Evolutionary conservation across 2,113 vertebrate species (phyloP).

Genomic region (Boulengeromyrus knoepffleri): DNA sequence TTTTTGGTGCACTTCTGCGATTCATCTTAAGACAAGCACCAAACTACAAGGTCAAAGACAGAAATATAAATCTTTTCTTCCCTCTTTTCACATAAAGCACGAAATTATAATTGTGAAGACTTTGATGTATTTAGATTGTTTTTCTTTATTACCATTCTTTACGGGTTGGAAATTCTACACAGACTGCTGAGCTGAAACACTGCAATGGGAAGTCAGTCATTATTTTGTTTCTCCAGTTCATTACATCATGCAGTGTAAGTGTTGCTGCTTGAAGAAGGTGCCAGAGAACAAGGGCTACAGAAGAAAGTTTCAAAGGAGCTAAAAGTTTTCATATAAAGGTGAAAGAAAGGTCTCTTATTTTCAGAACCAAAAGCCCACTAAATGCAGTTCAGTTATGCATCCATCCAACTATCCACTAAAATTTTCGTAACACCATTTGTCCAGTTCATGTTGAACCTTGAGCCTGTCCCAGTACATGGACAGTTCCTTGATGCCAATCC

Average conservation of each 20-base stretch:
- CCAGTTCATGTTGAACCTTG: not conserved
- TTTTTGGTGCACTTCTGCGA: not conserved
- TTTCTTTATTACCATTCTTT: not conserved
- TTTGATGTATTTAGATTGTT: not conserved
- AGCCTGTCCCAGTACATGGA: not conserved
- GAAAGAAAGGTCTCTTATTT: not conserved
- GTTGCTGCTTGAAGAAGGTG: not conserved
- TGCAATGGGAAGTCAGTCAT: not conserved
- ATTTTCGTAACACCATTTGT: not conserved
- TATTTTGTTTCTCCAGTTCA: not conserved
- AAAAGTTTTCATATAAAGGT: not conserved
- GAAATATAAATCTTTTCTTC: not conserved
- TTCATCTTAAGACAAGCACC: not conserved
- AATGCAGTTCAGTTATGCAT: not conserved
- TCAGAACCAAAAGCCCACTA: not conserved
- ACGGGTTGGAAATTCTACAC: not conserved
- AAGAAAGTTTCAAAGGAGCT: not conserved
- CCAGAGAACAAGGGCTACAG: not conserved
- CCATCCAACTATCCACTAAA: not conserved
- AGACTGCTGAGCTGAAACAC: not conserved
- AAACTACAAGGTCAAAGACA: not conserved
- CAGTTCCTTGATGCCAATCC: not conserved
- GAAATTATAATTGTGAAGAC: not conserved
- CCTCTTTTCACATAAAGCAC: not conserved
- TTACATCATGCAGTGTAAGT: not conserved